Evolutionary conservation across 2,888 invertebrate genomes (phyloP).

Genomic region (Argynnis bischoffii): DNA sequence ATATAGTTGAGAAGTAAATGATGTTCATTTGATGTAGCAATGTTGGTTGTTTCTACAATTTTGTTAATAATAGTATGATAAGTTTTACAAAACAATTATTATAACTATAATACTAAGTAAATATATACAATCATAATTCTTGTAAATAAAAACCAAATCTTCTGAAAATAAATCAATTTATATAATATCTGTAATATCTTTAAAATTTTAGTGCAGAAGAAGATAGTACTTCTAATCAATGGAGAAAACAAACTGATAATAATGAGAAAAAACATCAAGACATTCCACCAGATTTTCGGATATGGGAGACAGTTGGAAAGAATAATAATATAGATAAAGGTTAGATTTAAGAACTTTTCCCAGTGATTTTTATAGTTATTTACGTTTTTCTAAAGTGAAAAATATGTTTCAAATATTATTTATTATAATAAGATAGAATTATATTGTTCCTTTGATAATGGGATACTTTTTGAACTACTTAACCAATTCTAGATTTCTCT

Average conservation of each 20-base stretch:
- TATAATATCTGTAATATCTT: not conserved
- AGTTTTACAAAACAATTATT: not conserved
- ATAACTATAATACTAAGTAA: not conserved
- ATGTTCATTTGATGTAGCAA: not conserved
- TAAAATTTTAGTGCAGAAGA: slow-evolving; percentile 32
- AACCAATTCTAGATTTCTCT: too few relatives aligned
- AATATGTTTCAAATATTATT: too few relatives aligned
- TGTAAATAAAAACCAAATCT: too few relatives aligned
- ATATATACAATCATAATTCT: not conserved
- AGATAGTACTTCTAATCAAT: slow-evolving; percentile 22
- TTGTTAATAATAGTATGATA: not conserved
- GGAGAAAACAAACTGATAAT: slow-evolving; percentile 34
- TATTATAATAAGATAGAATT: too few relatives aligned
- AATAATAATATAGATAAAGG: slow-evolving; percentile 46
- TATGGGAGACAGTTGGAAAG: slow-evolving; percentile 60
- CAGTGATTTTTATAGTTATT: too few relatives aligned
- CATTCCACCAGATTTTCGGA: slow-evolving; percentile 58
- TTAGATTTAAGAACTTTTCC: slow-evolving; percentile 33
- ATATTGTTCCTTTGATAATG: too few relatives aligned
- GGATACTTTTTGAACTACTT: too few relatives aligned
- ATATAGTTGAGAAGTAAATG: not conserved
- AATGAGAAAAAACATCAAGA: slow-evolving; percentile 29
- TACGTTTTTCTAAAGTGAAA: too few relatives aligned
- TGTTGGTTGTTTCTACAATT: not conserved
- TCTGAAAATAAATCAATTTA: not conserved